phyloP scores from a whole-genome alignment of 2,888 invertebrate genomes.

The Drosophila sordidula region DNA sequence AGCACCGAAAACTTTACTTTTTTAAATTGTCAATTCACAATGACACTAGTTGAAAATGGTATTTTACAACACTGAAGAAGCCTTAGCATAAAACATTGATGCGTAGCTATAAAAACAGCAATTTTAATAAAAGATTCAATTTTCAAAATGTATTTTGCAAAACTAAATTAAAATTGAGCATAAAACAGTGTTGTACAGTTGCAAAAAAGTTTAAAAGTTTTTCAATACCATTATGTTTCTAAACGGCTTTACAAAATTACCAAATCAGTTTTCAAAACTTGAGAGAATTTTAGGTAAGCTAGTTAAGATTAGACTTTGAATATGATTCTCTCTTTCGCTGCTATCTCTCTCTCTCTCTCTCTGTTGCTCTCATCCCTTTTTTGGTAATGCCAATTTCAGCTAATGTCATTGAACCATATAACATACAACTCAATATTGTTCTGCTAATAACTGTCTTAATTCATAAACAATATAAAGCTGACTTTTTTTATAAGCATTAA shows the following conservation, averaged over 20 bases:
- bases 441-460: conserved; percentile 33
- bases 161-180: no score
- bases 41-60: conserved; percentile 25
- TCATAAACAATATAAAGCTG: conserved; percentile 39
- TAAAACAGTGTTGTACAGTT: not conserved
- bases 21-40: conserved; percentile 5
- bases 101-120: not conserved
- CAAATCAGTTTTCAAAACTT: not conserved
- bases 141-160: no score
- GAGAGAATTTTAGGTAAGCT: no score
- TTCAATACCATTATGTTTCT: not conserved
- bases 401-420: conserved; percentile 15
- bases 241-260: not conserved
- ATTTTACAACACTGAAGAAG: conserved; percentile 2
- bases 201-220: no score
- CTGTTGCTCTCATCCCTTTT: no score
- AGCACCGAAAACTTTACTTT: conserved; percentile 18
- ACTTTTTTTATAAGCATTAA: conserved; percentile 66
- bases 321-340: no score
- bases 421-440: conserved; percentile 19
- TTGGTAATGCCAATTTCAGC: conserved; percentile 22
- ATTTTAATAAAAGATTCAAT: no score
- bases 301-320: no score
- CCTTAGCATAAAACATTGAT: not conserved
- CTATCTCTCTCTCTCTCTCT: no score